phyloP scores from a whole-genome alignment of 1,140 invertebrate species.

The Sesamia nonagrioides region DNA sequence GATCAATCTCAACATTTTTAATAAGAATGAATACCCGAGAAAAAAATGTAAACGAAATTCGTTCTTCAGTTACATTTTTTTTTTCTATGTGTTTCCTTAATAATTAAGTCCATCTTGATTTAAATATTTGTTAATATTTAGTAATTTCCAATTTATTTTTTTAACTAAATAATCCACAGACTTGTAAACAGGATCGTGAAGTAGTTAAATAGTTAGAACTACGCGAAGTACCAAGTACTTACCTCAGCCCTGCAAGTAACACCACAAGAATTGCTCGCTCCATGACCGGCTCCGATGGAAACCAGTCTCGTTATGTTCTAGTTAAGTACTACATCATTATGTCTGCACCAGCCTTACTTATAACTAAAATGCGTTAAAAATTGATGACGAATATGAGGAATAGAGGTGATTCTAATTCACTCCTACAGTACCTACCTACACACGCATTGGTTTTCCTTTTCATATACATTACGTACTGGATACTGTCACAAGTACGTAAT shows the following conservation, averaged over 20 bases:
- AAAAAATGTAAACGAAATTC: no score
- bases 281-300: constrained; percentile 23
- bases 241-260: constrained; percentile 18
- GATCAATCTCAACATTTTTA: no score
- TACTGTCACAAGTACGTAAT: not conserved
- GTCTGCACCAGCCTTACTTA: constrained; percentile 8
- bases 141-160: no score
- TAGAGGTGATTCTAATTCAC: not conserved
- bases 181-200: no score
- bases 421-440: not conserved
- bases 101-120: no score
- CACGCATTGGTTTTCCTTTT: not conserved
- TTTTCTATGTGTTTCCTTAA: no score
- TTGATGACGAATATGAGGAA: constrained; percentile 27
- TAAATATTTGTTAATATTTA: no score
- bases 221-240: not conserved
- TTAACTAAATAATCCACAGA: no score
- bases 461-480: not conserved
- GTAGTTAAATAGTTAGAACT: no score
- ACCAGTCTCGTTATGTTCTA: constrained; percentile 26
- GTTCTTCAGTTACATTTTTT: no score
- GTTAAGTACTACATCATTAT: not conserved
- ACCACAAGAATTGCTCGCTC: not conserved
- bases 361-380: constrained; percentile 22
- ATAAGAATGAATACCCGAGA: no score